Evolutionary conservation across 2,113 vertebrate genomes (phyloP).

Genomic region (Nannobrachium achirus): DNA sequence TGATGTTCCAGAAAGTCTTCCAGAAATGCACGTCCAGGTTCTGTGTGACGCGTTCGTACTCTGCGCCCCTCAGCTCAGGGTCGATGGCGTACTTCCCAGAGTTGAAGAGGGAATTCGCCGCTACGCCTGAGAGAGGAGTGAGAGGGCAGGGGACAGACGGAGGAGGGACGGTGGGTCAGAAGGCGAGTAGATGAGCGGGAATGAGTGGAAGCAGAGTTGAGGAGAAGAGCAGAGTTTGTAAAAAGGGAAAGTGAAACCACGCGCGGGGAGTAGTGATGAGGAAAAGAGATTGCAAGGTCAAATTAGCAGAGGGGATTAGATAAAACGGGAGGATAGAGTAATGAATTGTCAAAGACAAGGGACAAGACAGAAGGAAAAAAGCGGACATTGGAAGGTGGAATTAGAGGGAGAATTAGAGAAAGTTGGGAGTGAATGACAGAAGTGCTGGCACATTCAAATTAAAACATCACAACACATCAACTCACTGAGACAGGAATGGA

Average conservation of each 20-base stretch:
- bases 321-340: background rate
- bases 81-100: constrained; percentile 91
- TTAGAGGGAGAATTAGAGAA: background rate
- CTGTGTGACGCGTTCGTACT: constrained; percentile 90
- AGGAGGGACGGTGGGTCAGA: background rate
- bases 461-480: constrained; percentile 5
- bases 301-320: background rate
- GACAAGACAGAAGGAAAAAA: background rate
- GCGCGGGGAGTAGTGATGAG: too few species aligned
- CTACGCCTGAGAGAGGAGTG: constrained; percentile 77
- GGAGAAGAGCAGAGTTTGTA: background rate
- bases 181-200: too few species aligned
- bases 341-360: background rate
- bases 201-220: background rate
- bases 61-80: constrained; percentile 87
- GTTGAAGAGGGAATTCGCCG: constrained; percentile 89
- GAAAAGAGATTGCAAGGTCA: constrained; percentile 6
- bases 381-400: background rate
- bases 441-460: constrained; percentile 2
- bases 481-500: constrained; percentile 15
- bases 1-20: constrained; percentile 93
- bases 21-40: constrained; percentile 92
- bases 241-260: background rate
- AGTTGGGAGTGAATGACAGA: background rate
- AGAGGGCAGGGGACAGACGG: background rate